Base-by-base conservation (phyloP, 2,797 vertebrate genomes). In the Pampus argenteus region DNA sequence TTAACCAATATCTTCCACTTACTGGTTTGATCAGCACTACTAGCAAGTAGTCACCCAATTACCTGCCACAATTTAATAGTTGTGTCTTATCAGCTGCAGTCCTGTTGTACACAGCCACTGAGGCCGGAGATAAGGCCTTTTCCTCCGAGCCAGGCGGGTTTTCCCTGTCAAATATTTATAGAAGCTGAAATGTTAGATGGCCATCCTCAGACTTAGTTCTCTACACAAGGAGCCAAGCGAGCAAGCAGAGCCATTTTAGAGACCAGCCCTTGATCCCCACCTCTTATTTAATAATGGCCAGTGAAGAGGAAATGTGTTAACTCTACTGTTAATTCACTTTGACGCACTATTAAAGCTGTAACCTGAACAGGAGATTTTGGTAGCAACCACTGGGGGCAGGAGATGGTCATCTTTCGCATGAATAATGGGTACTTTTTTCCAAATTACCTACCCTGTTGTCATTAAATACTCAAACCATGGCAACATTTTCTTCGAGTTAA, bases 161-260 rank as follows among this genome's bases (percentile, higher is more conserved):
- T 82, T 87, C 85, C 86, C 89, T 85, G 91, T 93, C 91, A 93
- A 93, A 93, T 93, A 93, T 93, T 92, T 91, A 92, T 92, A 91
- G 91, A 90, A 88, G 79, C 87, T 91, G 92, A 92, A 93, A 93
- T 86, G 50, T 88, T 90, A 93, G 83, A 92, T 70, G 88, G 72
- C 76, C 81, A 90, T 84, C 88, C 84, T 49, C 88, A 81, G 81
- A 86, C 70, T 66, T 81, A 79, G 75, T 70, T 65, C 65, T 66
- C 64, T 20, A n/a, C 64, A 65, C 52, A 76, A 77, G 72, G 63
- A 73, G 78, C 60, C 47, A 55, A 61, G 52, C 72, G 42, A 58
- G 36, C 26, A 63, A 45, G 68, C 18, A 55, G 42, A 44, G 40
- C 52, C 48, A 36, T 48, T 68, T 42, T 49, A 67, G 20, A 42